phyloP scores from a whole-genome alignment of 2,888 invertebrate genomes.

The Opisthograptis luteolata region DNA sequence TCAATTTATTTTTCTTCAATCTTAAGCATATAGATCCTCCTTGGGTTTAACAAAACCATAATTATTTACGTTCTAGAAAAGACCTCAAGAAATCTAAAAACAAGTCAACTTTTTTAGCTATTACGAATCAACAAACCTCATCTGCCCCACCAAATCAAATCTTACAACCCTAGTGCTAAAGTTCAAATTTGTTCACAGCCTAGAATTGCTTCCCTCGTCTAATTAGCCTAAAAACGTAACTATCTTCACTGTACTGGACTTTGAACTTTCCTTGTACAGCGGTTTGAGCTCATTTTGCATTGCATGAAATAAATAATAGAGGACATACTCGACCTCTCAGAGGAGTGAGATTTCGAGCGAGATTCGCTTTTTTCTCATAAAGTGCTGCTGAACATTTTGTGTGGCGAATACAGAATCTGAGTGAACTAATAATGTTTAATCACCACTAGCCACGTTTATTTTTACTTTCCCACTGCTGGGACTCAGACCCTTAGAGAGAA shows the following conservation, averaged over 20 bases:
- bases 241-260: conserved; percentile 34
- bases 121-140: conserved; percentile 41
- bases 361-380: conserved; percentile 46
- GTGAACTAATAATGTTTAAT: not conserved
- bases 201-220: conserved; percentile 58
- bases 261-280: conserved; percentile 43
- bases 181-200: conserved; percentile 52
- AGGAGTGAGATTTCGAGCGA: conserved; percentile 68
- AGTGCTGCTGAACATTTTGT: conserved; percentile 46
- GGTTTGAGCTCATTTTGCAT: conserved; percentile 46
- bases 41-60: not conserved
- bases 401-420: conserved; percentile 43
- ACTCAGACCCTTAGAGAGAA: too few species aligned
- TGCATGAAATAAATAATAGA: conserved; percentile 62
- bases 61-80: not conserved
- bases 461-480: not conserved
- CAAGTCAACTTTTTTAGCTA: conserved; percentile 35
- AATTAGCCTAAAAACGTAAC: conserved; percentile 79
- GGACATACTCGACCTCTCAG: conserved; percentile 74
- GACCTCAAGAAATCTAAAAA: conserved; percentile 21
- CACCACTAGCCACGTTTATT: too few species aligned
- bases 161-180: conserved; percentile 43
- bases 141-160: conserved; percentile 22
- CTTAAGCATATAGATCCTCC: too few species aligned
- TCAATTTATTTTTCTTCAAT: too few species aligned